These are phyloP conservation scores for Silurus aristotelis DNA, from an alignment of 2,797 vertebrate species.

Conservation along the genomic window DNA sequence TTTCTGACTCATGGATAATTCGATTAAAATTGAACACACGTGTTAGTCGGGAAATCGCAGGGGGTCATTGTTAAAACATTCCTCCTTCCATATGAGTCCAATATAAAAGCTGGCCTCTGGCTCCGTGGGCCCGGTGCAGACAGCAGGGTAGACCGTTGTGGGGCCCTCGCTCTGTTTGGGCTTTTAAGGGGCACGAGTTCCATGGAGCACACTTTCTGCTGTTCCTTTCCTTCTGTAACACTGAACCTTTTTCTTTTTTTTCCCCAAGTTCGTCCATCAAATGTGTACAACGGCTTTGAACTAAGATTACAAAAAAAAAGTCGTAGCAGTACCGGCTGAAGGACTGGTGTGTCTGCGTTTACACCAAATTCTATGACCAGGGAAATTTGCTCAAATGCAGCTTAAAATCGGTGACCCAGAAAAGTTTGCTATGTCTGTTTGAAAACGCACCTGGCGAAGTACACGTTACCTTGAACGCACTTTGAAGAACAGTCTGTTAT, in stretches of 20 bases:
- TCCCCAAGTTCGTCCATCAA: not conserved
- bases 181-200: slow-evolving; percentile 25
- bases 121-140: slow-evolving; percentile 48
- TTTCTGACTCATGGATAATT: slow-evolving; percentile 54
- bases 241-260: slow-evolving; percentile 28
- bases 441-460: too few relatives aligned
- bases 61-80: slow-evolving; percentile 57
- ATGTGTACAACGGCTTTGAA: too few relatives aligned
- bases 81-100: slow-evolving; percentile 56
- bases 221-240: slow-evolving; percentile 16
- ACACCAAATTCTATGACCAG: too few relatives aligned
- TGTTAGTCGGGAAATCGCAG: slow-evolving; percentile 51
- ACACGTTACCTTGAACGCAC: too few relatives aligned
- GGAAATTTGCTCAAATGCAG: too few relatives aligned
- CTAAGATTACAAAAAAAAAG: too few relatives aligned
- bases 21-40: slow-evolving; percentile 57
- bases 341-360: too few relatives aligned
- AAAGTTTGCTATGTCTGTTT: too few relatives aligned
- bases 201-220: slow-evolving; percentile 13
- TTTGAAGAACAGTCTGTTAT: too few relatives aligned
- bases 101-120: slow-evolving; percentile 54
- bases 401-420: too few relatives aligned
- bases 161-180: slow-evolving; percentile 41
- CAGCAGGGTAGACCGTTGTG: slow-evolving; percentile 49
- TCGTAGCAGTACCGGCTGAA: too few relatives aligned